Evolutionary conservation across 2,113 vertebrate genomes (phyloP).

Genomic region (Acanthochromis polyacanthus): DNA sequence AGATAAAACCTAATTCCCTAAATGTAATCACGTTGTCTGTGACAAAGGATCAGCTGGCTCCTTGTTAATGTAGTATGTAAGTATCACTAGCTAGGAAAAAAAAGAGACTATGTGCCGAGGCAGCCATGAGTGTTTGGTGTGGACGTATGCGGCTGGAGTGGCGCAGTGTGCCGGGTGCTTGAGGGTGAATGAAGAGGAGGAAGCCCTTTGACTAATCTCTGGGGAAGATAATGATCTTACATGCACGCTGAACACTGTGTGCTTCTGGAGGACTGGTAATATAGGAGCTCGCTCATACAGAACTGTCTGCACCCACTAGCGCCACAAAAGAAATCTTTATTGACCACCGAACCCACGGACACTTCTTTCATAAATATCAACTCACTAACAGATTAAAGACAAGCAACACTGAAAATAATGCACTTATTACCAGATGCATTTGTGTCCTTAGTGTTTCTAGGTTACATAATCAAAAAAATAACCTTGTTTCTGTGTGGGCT

Average conservation of each 20-base stretch:
- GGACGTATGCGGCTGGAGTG: constrained; percentile 61
- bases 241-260: constrained; percentile 48
- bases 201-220: constrained; percentile 73
- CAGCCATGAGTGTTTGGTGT: constrained; percentile 45
- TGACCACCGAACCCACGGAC: not conserved
- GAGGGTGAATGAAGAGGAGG: constrained; percentile 65
- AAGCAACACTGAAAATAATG: not conserved
- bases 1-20: too few species aligned
- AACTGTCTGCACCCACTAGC: constrained; percentile 8
- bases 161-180: constrained; percentile 60
- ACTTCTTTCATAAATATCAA: not conserved
- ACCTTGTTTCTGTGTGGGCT: not conserved
- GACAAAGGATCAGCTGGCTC: constrained; percentile 10
- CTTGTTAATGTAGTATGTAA: not conserved
- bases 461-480: constrained; percentile 4
- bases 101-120: not conserved
- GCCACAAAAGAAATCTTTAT: constrained; percentile 10
- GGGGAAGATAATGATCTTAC: constrained; percentile 68
- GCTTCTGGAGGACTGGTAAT: constrained; percentile 53
- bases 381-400: not conserved
- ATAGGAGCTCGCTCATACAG: constrained; percentile 10
- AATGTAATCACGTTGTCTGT: too few species aligned
- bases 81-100: not conserved
- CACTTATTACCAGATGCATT: not conserved
- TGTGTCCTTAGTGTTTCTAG: not conserved